Evolutionary conservation across 2,888 invertebrate species (phyloP).

Genomic region (Andrena flavipes): DNA sequence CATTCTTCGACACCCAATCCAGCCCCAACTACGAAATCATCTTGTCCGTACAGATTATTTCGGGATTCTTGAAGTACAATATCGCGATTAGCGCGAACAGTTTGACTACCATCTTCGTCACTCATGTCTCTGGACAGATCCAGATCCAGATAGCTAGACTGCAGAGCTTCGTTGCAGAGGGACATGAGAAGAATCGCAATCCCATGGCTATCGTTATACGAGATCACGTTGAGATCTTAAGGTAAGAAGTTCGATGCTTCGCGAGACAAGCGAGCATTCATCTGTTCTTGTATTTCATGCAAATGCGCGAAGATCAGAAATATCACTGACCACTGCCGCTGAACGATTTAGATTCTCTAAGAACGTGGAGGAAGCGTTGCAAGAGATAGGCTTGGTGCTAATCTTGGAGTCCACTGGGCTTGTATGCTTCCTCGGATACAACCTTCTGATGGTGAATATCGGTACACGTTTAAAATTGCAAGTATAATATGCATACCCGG

Average conservation of each 20-base stretch:
- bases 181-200: neutral
- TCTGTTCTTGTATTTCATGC: conserved; percentile 70
- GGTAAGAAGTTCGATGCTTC: conserved; percentile 38
- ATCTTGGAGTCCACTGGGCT: conserved; percentile 76
- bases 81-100: conserved; percentile 53
- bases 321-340: neutral
- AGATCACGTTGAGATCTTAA: conserved; percentile 62
- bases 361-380: conserved; percentile 60
- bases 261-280: conserved; percentile 35
- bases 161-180: neutral
- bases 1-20: conserved; percentile 47
- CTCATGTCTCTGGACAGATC: conserved; percentile 63
- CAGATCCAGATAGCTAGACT: conserved; percentile 48
- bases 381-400: conserved; percentile 75
- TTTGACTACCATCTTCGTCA: conserved; percentile 60
- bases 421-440: conserved; percentile 78
- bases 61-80: conserved; percentile 44
- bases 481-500: no score
- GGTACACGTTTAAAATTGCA: no score
- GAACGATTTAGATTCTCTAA: conserved; percentile 48
- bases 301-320: conserved; percentile 75
- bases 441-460: conserved; percentile 73
- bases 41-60: conserved; percentile 38
- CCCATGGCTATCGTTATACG: conserved; percentile 52
- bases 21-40: conserved; percentile 65